Percentiles rank a stretch among this genome's conserved stretches.
Conservation (phyloP, 2,888 invertebrate genomes). For the Xanthostigma xanthostigma region DNA sequence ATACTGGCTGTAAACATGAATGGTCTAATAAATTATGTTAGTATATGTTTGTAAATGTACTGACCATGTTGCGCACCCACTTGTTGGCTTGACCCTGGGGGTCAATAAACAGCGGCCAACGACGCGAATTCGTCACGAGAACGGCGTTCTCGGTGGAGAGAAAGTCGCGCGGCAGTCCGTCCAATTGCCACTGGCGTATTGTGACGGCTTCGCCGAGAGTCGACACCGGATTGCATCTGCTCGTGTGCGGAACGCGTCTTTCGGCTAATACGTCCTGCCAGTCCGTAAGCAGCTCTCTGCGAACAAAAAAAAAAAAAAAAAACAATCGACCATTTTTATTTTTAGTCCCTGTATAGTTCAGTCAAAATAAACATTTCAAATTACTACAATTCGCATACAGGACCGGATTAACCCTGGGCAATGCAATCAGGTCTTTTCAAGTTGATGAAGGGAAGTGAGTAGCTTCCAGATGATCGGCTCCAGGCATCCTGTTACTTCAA, state of each 20-base stretch:
- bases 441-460: no score
- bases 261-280: slow-evolving; percentile 40
- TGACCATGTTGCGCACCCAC: slow-evolving; percentile 80
- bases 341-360: no score
- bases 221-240: slow-evolving; percentile 47
- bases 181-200: slow-evolving; percentile 70
- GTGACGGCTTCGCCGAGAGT: slow-evolving; percentile 61
- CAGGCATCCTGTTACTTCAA: no score
- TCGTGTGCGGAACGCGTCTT: slow-evolving; percentile 47
- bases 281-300: slow-evolving; percentile 32
- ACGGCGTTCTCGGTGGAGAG: slow-evolving; percentile 83
- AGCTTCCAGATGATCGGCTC: no score
- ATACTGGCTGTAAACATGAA: no score
- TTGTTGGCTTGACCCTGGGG: slow-evolving; percentile 87
- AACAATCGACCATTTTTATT: no score
- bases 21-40: no score
- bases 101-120: slow-evolving; percentile 85
- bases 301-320: no score
- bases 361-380: no score
- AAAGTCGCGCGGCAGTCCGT: slow-evolving; percentile 69
- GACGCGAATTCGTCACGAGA: slow-evolving; percentile 62
- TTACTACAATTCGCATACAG: no score
- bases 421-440: no score
- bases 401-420: no score
- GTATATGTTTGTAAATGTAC: slow-evolving; percentile 15